Evolutionary conservation across 37 sponge, comb jelly and placozoan species (phyloP), one percentile per base, ranked within the genome.

Genomic region (Haliclona indistincta): DNA sequence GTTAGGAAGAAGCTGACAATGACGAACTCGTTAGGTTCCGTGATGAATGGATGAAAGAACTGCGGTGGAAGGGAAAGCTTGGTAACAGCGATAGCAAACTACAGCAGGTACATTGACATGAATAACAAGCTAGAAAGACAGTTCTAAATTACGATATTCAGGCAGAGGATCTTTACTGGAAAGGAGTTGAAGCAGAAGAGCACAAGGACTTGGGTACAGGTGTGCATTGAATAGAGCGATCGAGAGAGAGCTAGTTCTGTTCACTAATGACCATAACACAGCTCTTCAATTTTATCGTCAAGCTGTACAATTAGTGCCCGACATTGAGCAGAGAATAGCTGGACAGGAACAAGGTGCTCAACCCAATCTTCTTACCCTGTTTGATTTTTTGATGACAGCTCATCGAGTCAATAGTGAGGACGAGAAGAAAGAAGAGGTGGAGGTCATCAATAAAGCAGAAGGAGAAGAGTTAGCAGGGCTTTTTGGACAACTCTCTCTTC

Each of bases 291-390:
- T 71, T 63, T 93, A 93, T 49, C 71, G 83, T 22, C 82, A 88
- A 43, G 94, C 94, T 17, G 69, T 84, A 42, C 89, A 93, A 43
- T 54, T 93, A 67, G 89, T 78, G 5, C 94, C 94, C 17, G 89
- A 88, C 43, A 78, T 93, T 37, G 94, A 93, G 37, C 58, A 47
- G 19, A 38, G 44, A 38, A n/a, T n/a, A n/a, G n/a, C n/a, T n/a
- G 26, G 44, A 68, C 68, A 41, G 43, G 35, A 23, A 68, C 28
- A 20, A 20, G n/a, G 60, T 25, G 60, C 11, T n/a, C 11, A 26
- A 58, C 51, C 10, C 51, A 47, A 47, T 47, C 15, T 17, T 15
- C 15, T 10, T 17, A 47, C 51, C n/a, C n/a, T n/a, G n/a, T n/a
- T n/a, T n/a, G n/a, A n/a, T n/a, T n/a, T n/a, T n/a, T n/a, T 47